Evolutionary conservation across 2,888 invertebrate species (phyloP).

Genomic region (Athalia cordata): DNA sequence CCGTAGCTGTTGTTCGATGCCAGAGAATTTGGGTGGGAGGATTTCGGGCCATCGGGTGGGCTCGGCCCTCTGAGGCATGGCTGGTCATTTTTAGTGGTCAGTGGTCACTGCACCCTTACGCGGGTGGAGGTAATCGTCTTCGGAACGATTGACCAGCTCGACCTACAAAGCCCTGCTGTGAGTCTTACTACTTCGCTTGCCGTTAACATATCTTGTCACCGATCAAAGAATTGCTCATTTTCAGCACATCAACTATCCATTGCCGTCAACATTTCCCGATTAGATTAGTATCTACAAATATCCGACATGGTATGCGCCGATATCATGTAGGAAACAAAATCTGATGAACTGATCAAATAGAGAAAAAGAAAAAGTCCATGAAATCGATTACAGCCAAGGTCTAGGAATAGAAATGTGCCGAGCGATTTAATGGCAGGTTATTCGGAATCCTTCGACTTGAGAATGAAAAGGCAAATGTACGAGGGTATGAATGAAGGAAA

Average conservation of each 20-base stretch:
- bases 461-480: constrained; percentile 4
- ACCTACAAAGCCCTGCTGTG: background rate
- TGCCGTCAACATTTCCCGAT: too few species aligned
- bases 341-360: too few species aligned
- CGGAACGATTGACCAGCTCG: constrained; percentile 1
- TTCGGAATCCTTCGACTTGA: background rate
- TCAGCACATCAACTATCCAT: too few species aligned
- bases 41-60: constrained; percentile 23
- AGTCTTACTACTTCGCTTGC: background rate
- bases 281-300: too few species aligned
- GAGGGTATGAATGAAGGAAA: constrained; percentile 33
- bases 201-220: background rate
- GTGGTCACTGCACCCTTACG: constrained; percentile 45
- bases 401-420: too few species aligned
- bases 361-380: too few species aligned
- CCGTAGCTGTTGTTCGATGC: constrained; percentile 34
- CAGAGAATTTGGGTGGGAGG: constrained; percentile 41
- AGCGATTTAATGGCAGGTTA: too few species aligned
- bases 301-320: too few species aligned
- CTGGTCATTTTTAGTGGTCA: constrained; percentile 44
- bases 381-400: too few species aligned
- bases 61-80: constrained; percentile 26
- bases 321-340: too few species aligned
- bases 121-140: background rate
- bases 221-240: too few species aligned